Conservation (phyloP, 1,140 invertebrate genomes). For the Adoxophyes honmai region DNA sequence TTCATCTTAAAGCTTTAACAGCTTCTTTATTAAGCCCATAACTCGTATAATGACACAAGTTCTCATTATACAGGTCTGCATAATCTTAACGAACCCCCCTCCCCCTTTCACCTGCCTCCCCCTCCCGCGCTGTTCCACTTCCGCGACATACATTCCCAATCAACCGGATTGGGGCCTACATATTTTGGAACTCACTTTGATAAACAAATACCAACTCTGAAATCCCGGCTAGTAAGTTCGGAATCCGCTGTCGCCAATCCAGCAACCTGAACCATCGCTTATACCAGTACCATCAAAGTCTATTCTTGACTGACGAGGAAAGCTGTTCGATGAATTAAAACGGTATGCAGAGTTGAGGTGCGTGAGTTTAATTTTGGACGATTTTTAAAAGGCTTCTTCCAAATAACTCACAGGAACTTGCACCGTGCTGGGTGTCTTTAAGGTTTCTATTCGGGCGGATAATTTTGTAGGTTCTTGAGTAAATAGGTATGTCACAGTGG, state of each 20-base stretch:
- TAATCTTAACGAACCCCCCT: conserved; percentile 22
- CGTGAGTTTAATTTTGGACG: conserved; percentile 40
- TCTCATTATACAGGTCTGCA: conserved; percentile 19
- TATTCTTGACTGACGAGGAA: conserved; percentile 17
- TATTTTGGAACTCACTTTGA: conserved; percentile 39
- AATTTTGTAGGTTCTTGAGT: conserved; percentile 25
- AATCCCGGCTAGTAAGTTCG: not conserved
- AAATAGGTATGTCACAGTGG: conserved; percentile 27
- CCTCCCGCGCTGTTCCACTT: conserved; percentile 36
- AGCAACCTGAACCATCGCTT: not conserved
- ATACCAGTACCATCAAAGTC: conserved; percentile 19
- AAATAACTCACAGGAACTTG: conserved; percentile 1
- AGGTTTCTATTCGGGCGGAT: conserved; percentile 9
- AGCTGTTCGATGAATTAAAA: conserved; percentile 40
- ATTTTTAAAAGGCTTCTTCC: conserved; percentile 35
- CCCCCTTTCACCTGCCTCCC: conserved; percentile 30
- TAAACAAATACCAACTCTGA: conserved; percentile 31
- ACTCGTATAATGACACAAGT: not conserved
- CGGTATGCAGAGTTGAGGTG: conserved; percentile 38
- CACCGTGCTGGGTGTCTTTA: not conserved
- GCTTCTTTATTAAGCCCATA: too few species aligned
- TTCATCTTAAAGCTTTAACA: too few species aligned
- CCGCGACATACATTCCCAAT: conserved; percentile 52
- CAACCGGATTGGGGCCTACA: conserved; percentile 59
- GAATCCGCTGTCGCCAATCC: not conserved